These are phyloP conservation scores for Oligia latruncula DNA, from an alignment of 2,888 invertebrate genomes.

Conservation along the genomic window DNA sequence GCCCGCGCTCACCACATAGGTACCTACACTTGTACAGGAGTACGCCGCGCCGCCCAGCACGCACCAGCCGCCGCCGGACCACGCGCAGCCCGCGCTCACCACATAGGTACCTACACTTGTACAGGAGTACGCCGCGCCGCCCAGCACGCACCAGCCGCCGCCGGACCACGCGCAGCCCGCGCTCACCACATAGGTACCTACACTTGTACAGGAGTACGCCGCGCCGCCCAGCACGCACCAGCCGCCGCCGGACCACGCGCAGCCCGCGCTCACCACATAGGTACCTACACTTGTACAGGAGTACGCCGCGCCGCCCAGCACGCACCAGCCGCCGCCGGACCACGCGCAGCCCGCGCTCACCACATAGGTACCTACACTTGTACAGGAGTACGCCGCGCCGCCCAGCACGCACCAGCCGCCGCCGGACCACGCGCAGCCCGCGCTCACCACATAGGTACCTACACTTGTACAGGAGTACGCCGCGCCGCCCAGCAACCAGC, in stretches of 20 bases:
- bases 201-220: constrained; percentile 93
- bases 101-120: constrained; percentile 35
- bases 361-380: constrained; percentile 38
- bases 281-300: constrained; percentile 85
- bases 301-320: constrained; percentile 92
- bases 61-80: constrained; percentile 76
- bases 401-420: constrained; percentile 73
- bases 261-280: constrained; percentile 76
- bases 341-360: constrained; percentile 80
- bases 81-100: constrained; percentile 79
- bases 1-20: constrained; percentile 76
- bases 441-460: constrained; percentile 71
- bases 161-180: constrained; percentile 80
- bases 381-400: constrained; percentile 94
- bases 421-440: constrained; percentile 78
- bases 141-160: constrained; percentile 72
- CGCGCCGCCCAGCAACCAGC: constrained; percentile 82
- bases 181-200: constrained; percentile 68
- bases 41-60: constrained; percentile 92
- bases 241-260: constrained; percentile 77
- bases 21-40: constrained; percentile 86
- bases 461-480: constrained; percentile 93
- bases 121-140: constrained; percentile 94
- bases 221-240: constrained; percentile 80
- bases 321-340: constrained; percentile 75